These are phyloP conservation scores for Dendrolimus kikuchii DNA, from an alignment of 1,140 invertebrate genomes.

Conservation along the genomic window DNA sequence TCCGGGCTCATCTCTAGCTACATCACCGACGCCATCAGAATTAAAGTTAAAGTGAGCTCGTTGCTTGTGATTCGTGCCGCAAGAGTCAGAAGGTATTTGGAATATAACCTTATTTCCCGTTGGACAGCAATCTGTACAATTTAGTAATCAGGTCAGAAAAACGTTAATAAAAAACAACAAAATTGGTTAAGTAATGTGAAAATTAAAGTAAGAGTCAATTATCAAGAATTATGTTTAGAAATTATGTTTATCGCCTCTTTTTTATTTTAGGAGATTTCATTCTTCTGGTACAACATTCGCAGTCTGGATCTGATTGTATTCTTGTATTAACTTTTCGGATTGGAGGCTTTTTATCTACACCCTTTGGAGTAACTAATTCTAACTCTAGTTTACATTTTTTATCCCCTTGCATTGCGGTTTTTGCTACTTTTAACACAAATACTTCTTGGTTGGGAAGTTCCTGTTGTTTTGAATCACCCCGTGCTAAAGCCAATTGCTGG, in stretches of 20 bases:
- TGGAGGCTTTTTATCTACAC: constrained; percentile 42
- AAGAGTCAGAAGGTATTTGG: constrained; percentile 52
- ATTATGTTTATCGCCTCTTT: constrained; percentile 20
- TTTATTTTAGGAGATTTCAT: constrained; percentile 36
- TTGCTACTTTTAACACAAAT: constrained; percentile 62
- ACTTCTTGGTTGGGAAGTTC: constrained; percentile 38
- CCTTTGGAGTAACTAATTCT: constrained; percentile 56
- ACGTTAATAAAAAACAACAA: background rate
- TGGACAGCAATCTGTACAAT: constrained; percentile 62
- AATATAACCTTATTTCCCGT: constrained; percentile 61
- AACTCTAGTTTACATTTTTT: constrained; percentile 57
- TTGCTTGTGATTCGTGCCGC: constrained; percentile 47
- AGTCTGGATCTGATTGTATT: constrained; percentile 51
- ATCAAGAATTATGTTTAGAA: constrained; percentile 4
- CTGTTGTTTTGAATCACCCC: constrained; percentile 33
- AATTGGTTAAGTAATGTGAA: background rate
- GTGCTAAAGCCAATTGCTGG: constrained; percentile 29
- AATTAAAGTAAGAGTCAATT: background rate
- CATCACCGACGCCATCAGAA: constrained; percentile 49
- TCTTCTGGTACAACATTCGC: constrained; percentile 39
- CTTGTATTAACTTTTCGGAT: constrained; percentile 39
- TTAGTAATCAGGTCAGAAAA: constrained; percentile 19
- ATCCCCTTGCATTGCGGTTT: constrained; percentile 56
- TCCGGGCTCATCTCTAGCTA: constrained; percentile 47
- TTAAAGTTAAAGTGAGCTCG: constrained; percentile 51